Evolutionary conservation across 2,888 invertebrate species (phyloP).

Genomic region (Caenorhabditis macrosperma): DNA sequence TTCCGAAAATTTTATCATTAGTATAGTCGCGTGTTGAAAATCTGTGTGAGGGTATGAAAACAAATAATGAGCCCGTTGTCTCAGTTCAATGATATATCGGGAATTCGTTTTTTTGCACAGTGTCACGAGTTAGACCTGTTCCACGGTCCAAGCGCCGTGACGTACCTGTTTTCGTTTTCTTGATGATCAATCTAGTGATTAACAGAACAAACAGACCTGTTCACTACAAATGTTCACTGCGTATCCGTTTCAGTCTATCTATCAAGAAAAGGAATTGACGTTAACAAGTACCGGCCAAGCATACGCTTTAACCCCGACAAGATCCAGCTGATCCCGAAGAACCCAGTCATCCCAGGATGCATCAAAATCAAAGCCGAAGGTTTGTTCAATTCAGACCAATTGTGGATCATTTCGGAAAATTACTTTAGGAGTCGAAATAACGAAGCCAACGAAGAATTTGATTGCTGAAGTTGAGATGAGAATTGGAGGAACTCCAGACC

Average conservation of each 20-base stretch:
- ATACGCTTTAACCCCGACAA: slow-evolving; percentile 80
- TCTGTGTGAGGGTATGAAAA: no score
- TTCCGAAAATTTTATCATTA: no score
- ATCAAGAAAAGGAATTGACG: slow-evolving; percentile 77
- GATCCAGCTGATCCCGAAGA: slow-evolving; percentile 79
- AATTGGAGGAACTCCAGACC: slow-evolving; percentile 78
- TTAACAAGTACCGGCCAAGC: slow-evolving; percentile 77
- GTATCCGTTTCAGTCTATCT: slow-evolving; percentile 75
- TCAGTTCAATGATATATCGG: neutral
- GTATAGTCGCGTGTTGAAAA: no score
- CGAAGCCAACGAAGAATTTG: slow-evolving; percentile 70
- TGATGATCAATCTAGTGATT: neutral
- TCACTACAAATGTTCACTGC: neutral
- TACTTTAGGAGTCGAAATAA: slow-evolving; percentile 57
- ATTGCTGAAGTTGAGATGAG: slow-evolving; percentile 80
- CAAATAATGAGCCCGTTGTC: no score
- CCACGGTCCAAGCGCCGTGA: neutral
- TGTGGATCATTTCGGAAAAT: no score
- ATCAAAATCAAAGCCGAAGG: slow-evolving; percentile 79
- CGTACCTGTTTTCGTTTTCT: slow-evolving; percentile 13
- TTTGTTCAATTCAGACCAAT: no score
- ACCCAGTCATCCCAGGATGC: slow-evolving; percentile 79
- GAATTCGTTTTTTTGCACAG: neutral
- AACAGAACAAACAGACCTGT: neutral
- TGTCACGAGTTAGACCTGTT: neutral